Base-by-base conservation (phyloP, 2,797 vertebrate species). In the Danio choprae region DNA sequence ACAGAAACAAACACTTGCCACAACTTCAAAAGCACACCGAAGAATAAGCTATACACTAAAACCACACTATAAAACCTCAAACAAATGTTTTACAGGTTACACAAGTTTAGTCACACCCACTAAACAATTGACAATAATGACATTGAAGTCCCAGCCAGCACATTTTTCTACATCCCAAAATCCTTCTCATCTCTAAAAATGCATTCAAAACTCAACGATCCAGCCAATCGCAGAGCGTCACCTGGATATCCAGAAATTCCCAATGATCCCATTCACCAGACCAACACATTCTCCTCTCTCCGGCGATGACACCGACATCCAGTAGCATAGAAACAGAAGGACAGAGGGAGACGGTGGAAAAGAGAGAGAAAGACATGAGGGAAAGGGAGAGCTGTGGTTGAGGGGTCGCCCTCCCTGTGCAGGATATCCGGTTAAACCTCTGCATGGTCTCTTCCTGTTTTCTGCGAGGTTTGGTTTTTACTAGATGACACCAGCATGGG, bases 401-500 rank as follows among this genome's bases (percentile, higher is more conserved):
- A 72, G 67, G 83, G 83, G 85, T 84, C 83, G 63, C 83, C 92
- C 93, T 92, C 89, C 87, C 2, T 80, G 77, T 86, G 88, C 85
- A 94, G 93, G 94, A 95, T 92, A 93, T 94, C 93, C 92, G 92
- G 92, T 88, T 91, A 89, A 91, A 93, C 91, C 91, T 90, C 89
- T 86, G 89, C 88, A 91, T 91, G 89, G 91, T 94, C 93, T 91
- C 93, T 95, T 94, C 94, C 94, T 94, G 94, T 93, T 94, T 95
- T 93, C 93, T 93, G 87, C 90, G 84, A 40, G 43, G 84, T 85
- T 90, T 20, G 79, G 65, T 41, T 29, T 60, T 58, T 68, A 75
- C 64, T 82, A 79, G 81, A 79, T 70, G 63, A 81, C 60, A 83
- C 78, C 60, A 79, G 67, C 2, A 43, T 15, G 5, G n/a, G 65